Base-by-base conservation (phyloP, 2,888 invertebrate genomes). In the Eumerus sabulonum region DNA sequence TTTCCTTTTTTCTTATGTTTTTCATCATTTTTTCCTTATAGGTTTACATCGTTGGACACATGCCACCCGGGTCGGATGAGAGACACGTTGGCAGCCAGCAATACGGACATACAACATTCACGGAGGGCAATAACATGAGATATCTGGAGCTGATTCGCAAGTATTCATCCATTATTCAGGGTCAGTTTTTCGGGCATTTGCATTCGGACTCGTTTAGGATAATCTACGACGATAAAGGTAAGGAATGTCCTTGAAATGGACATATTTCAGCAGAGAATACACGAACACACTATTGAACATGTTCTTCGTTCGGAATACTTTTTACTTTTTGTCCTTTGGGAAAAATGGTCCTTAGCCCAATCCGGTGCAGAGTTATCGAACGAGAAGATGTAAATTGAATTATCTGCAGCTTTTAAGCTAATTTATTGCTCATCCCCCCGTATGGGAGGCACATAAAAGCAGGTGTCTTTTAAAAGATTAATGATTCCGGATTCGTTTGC, bases 141-240 rank as follows among this genome's bases (percentile, higher is more conserved):
- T 96, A 96, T 86, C 89, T 97, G 68, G 91, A 93, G 72, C 90
- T 93, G 76, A 92, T 97, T n/a, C 91, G 94, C 13, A 92, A 92
- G 79, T 93, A 94, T 87, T 92, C 95, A 36, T 92, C 93, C 84
- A 94, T 96, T 84, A 97, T 97, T 84, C 93, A 94, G 27, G 96
- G 96, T 17, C 97, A 97, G 89, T 96, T 97, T 90, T 97, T 96
- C 86, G 97, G 97, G 4, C 97, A 97, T 86, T 91, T 96, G 82
- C 97, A 97, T 89, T 96, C 96, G 54, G 97, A 97, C 87, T 95
- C 96, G 0, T 97, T 97, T 89, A 91, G 97, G 45, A 92, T 96
- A 79, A 93, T 96, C 85, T 95, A 96, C 89, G 94, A 93, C 86
- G 92, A 92, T 82, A 90, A 90, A 86, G 95, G 96, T 95, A 89